Evolutionary conservation across 2,113 vertebrate genomes (phyloP).

Genomic region (Rhinolophus sinicus): DNA sequence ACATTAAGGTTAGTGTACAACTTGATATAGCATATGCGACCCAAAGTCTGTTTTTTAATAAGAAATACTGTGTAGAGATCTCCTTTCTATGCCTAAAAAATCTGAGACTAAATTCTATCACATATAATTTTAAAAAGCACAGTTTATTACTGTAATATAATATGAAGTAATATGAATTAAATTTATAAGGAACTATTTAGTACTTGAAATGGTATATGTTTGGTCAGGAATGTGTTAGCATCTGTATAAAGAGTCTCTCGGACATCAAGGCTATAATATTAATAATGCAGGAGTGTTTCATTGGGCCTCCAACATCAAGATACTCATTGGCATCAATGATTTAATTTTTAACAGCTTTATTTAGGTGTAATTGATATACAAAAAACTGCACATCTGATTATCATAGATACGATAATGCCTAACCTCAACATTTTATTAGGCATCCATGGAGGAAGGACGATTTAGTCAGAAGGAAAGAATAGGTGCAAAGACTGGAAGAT

Average conservation of each 20-base stretch:
- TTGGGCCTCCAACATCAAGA: not conserved
- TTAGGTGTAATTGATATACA: not conserved
- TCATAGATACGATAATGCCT: not conserved
- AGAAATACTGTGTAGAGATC: not conserved
- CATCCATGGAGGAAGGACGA: not conserved
- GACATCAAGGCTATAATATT: not conserved
- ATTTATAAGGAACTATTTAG: not conserved
- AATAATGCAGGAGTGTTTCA: not conserved
- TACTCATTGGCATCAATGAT: not conserved
- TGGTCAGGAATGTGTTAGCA: not conserved
- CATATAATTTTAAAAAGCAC: not conserved
- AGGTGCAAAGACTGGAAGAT: not conserved
- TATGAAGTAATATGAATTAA: not conserved
- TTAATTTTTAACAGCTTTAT: not conserved
- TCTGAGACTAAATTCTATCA: not conserved
- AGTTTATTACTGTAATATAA: not conserved
- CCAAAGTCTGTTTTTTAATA: not conserved
- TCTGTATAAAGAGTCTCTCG: not conserved
- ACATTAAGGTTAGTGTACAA: not conserved
- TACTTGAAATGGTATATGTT: not conserved
- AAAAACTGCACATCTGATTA: not conserved
- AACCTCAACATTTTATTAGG: not conserved
- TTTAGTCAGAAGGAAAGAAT: not conserved
- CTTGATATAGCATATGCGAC: not conserved
- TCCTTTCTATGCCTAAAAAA: not conserved